phyloP scores from a whole-genome alignment of 2,888 invertebrate genomes.

The Diadegma fenestrale region DNA sequence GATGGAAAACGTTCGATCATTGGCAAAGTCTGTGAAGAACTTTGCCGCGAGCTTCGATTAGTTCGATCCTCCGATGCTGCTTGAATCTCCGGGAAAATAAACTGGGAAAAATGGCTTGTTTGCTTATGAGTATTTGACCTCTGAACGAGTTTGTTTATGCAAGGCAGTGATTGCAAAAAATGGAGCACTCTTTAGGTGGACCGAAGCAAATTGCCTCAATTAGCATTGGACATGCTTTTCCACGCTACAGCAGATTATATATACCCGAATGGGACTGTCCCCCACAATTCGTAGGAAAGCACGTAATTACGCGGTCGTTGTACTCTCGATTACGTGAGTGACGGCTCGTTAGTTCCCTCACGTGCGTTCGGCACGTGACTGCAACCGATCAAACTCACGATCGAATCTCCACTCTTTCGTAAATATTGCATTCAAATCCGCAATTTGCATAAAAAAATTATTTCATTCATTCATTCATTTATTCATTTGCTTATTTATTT shows the following conservation, averaged over 20 bases:
- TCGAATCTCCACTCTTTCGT: conserved; percentile 39
- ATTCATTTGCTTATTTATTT: too few species aligned
- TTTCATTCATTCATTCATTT: too few species aligned
- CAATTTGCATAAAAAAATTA: not conserved
- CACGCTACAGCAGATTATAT: conserved; percentile 1
- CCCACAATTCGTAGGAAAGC: not conserved
- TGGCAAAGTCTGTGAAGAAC: too few species aligned
- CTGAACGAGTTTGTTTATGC: not conserved
- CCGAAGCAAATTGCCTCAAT: not conserved
- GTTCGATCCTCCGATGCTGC: too few species aligned
- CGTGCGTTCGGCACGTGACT: conserved; percentile 46
- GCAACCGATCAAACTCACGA: conserved; percentile 46
- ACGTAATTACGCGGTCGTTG: conserved; percentile 45
- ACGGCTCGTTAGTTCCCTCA: conserved; percentile 59
- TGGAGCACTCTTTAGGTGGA: not conserved
- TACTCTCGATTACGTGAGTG: conserved; percentile 47
- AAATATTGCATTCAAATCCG: not conserved
- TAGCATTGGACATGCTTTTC: conserved; percentile 1
- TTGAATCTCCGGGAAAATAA: not conserved
- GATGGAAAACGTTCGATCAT: too few species aligned
- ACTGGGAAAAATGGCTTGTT: not conserved
- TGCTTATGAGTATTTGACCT: not conserved
- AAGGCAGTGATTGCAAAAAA: not conserved
- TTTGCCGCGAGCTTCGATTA: too few species aligned
- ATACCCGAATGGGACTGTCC: not conserved